Evolutionary conservation across 1,140 invertebrate genomes (phyloP), one percentile per base, ranked within the genome.

Genomic region (Drosophila neocordata): DNA sequence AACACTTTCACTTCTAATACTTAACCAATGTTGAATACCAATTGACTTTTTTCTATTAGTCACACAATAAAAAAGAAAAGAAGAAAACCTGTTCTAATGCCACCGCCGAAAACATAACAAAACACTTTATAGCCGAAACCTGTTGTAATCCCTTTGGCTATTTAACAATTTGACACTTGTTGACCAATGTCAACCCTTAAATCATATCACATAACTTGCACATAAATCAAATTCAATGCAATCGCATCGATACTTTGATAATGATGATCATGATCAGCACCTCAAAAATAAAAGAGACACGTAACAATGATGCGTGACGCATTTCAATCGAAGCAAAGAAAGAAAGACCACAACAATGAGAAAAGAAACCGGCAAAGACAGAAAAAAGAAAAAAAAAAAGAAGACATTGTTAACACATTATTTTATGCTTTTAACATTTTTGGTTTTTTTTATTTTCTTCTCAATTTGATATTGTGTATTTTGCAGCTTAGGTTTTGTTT

Each of bases 271-370:
- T 56, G 53, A 56, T 56, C 53, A 76, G 44, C 48, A 27, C 37
- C 18, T 13, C 44, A 37, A 44, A 61, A 61, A 59, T 52, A 38
- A 74, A 35, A 58, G 53, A 65, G 51, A 84, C 82, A 84, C 81
- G 82, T 84, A 84, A 87, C 79, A 77, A 69, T 65, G 44, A 81
- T 75, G 81, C 81, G 74, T 85, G 78, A 87, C 78, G 81, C 81
- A 85, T 85, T 75, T 78, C 55, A 87, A 84, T 73, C 77, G 73
- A 71, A 77, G n/a, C 73, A 11, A n/a, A n/a, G n/a, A n/a, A 38
- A 38, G 37, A 38, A 13, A 38, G 37, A 38, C 15, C 37, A 56
- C 52, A 67, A 65, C 41, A 48, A 57, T n/a, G 37, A 15, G 22
- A 60, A 20, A 60, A 34, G 44, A 51, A 51, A 62, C n/a, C 56